phyloP scores from a whole-genome alignment of 2,797 vertebrate species.

The Heliangelus exortis region DNA sequence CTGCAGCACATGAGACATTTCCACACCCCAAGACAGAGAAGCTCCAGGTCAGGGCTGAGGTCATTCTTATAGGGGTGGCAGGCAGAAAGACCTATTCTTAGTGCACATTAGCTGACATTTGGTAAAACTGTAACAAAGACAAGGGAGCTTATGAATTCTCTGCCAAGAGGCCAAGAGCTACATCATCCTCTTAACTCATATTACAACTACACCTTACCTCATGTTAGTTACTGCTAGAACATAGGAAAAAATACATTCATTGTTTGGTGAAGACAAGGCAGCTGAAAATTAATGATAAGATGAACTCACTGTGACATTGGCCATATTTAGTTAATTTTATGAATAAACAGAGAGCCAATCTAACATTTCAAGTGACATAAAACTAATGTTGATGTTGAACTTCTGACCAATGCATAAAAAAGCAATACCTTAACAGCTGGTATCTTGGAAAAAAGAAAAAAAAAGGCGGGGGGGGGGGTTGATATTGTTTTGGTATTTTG shows the following conservation, averaged over 20 bases:
- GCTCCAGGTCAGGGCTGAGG: neutral
- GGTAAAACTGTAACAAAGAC: neutral
- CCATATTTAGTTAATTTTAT: neutral
- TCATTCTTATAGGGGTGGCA: neutral
- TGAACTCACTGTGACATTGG: neutral
- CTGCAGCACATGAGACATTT: neutral
- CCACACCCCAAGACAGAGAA: neutral
- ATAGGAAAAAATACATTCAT: neutral
- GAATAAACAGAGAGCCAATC: neutral
- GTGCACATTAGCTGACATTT: conserved; percentile 2
- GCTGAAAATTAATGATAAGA: neutral
- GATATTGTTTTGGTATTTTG: neutral
- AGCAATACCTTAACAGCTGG: neutral
- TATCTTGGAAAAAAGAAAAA: neutral
- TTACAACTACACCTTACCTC: neutral
- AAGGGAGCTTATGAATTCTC: neutral
- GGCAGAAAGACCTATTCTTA: conserved; percentile 18
- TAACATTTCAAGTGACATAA: neutral
- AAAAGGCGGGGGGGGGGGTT: no score
- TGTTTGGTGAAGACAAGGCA: neutral
- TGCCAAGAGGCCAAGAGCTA: conserved; percentile 13
- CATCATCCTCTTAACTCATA: neutral
- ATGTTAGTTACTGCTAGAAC: neutral
- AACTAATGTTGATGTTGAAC: neutral
- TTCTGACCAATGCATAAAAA: neutral